Evolutionary conservation across 2,113 vertebrate species (phyloP), one percentile per base, ranked within the genome.

Genomic region (Thalassoma bifasciatum): DNA sequence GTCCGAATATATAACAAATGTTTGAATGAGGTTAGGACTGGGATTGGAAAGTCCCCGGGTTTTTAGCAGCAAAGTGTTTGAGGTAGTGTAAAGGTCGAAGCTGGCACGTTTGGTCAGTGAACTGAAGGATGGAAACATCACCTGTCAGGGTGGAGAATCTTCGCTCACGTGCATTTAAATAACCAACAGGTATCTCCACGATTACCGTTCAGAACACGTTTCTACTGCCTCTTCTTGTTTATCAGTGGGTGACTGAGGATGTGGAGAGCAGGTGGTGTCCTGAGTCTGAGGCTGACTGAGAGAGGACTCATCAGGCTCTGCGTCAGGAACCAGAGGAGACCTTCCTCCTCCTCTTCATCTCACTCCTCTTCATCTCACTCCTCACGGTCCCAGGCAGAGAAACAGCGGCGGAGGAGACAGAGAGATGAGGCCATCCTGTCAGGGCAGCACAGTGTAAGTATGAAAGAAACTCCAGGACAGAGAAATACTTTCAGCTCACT

Each of bases 391-490:
- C 87, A 86, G 19, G 71, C 65, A 1, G 92, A 93, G 75, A 93
- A 93, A 66, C 90, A 79, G 50, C 92, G 80, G 71, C 90, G 94
- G 6, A 91, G 68, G 66, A 83, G 64, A 42, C 70, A 79, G 17
- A 79, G 82, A 30, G 90, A 94, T n/a, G 74, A 78, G 11, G 81
- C 88, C 44, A 92, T 94, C 10, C 67, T 93, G 12, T 79, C 79
- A 14, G 47, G 69, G 24, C 56, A 82, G n/a, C 62, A 36, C 36
- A 53, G 13, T 19, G 92, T 92, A 66, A 85, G 85, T 65, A 3
- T 5, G 5, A 13, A 14, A 11, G 0, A 69, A 23, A 16, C 16
- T 17, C 8, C 11, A 5, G 5, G 2, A 10, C 22, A 34, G 38
- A 2, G 52, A 30, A 1, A 13, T 30, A 14, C 13, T 9, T 6